Percentiles rank a stretch among this genome's conserved stretches.
Evolutionary conservation across 2,113 vertebrate genomes (phyloP).

Genomic region (Corythornis cristatus): DNA sequence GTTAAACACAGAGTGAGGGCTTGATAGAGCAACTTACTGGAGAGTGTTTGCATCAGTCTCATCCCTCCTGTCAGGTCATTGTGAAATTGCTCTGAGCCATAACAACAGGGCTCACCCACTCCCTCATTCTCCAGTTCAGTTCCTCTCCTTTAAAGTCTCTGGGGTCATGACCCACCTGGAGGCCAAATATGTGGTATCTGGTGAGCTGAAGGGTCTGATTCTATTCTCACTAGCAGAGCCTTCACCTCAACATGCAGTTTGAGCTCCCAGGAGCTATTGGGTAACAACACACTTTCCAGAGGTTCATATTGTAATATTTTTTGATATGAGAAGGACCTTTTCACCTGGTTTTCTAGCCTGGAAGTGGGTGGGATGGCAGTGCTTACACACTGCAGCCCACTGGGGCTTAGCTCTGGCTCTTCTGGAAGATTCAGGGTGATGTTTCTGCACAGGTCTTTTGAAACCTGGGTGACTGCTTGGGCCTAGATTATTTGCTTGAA

Average conservation of each 20-base stretch:
- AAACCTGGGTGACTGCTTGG: not conserved
- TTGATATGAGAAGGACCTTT: not conserved
- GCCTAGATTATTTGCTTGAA: not conserved
- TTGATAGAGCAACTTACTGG: slow-evolving; percentile 57
- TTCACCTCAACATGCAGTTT: not conserved
- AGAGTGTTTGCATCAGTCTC: slow-evolving; percentile 66
- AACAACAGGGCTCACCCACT: slow-evolving; percentile 54
- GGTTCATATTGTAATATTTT: not conserved
- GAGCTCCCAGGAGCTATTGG: not conserved
- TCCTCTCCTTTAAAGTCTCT: slow-evolving; percentile 68
- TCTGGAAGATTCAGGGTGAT: not conserved
- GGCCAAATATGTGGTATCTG: slow-evolving; percentile 59
- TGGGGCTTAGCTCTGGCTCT: not conserved
- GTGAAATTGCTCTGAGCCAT: slow-evolving; percentile 72
- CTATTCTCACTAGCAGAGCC: slow-evolving; percentile 42
- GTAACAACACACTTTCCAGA: not conserved
- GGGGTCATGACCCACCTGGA: slow-evolving; percentile 68
- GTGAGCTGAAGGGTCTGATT: slow-evolving; percentile 58
- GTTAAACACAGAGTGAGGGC: slow-evolving; percentile 62
- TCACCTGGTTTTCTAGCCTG: not conserved
- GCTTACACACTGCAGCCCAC: not conserved
- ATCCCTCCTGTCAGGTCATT: slow-evolving; percentile 70
- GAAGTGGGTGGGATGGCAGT: not conserved
- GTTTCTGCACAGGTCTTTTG: not conserved
- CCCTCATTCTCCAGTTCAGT: slow-evolving; percentile 52